A percentile compares a stretch with the other conserved stretches of the same genome.
Evolutionary conservation across 2,797 vertebrate genomes (phyloP).

Genomic region (Rhynchonycteris naso): DNA sequence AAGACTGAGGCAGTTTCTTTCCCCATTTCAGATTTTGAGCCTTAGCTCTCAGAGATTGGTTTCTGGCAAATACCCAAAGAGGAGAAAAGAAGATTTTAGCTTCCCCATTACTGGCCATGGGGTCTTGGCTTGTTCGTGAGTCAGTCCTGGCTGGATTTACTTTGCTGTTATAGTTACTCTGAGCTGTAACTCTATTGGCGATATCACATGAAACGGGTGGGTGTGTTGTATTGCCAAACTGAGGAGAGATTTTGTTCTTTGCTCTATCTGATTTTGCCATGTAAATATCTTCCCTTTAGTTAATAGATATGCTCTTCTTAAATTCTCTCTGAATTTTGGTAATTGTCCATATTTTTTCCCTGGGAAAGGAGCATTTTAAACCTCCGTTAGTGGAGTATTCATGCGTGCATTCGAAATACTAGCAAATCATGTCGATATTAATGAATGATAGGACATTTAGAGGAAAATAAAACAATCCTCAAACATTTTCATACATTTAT

Average conservation of each 20-base stretch:
- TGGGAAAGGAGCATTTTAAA: conserved; percentile 60
- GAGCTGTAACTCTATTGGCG: background rate
- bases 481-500: conserved; percentile 84
- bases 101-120: background rate
- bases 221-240: background rate
- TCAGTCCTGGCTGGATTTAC: background rate
- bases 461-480: conserved; percentile 68
- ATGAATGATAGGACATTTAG: conserved; percentile 67
- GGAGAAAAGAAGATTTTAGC: conserved; percentile 59
- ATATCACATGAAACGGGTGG: background rate
- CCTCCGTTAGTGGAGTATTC: conserved; percentile 37
- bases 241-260: conserved; percentile 36
- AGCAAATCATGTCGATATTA: conserved; percentile 63
- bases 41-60: conserved; percentile 54
- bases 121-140: background rate
- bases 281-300: background rate
- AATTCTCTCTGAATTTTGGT: conserved; percentile 65
- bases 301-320: conserved; percentile 58
- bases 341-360: conserved; percentile 20
- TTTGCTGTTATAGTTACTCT: background rate
- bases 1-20: conserved; percentile 74
- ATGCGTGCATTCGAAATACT: conserved; percentile 72
- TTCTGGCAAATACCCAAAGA: conserved; percentile 70
- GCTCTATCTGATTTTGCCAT: conserved; percentile 40
- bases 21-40: conserved; percentile 61